A percentile compares a stretch with the other conserved stretches of the same genome.
These are phyloP conservation scores for Anguilla rostrata DNA, from an alignment of 2,113 vertebrate species.

Conservation along the genomic window DNA sequence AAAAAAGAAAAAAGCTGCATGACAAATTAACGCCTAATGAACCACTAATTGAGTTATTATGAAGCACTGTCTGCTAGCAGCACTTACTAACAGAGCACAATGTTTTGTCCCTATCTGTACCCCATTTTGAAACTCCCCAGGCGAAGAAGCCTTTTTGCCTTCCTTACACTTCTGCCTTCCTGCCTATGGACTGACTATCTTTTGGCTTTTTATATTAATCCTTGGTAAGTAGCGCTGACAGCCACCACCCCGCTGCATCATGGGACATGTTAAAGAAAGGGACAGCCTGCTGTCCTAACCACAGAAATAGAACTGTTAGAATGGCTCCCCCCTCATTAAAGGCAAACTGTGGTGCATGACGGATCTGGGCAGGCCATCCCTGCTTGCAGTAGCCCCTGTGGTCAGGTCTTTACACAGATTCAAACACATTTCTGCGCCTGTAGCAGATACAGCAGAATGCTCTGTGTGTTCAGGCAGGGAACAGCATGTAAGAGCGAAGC, in stretches of 20 bases:
- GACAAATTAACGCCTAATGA: constrained; percentile 69
- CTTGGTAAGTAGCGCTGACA: constrained; percentile 90
- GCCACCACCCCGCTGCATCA: constrained; percentile 48
- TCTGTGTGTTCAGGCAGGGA: neutral
- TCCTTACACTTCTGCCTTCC: constrained; percentile 99
- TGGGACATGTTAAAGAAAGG: constrained; percentile 45
- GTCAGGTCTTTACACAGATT: neutral
- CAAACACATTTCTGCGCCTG: neutral
- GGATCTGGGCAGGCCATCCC: neutral
- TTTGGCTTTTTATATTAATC: constrained; percentile 99
- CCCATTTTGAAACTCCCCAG: constrained; percentile 84
- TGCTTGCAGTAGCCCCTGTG: neutral
- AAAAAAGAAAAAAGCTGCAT: constrained; percentile 50
- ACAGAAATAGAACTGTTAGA: constrained; percentile 41
- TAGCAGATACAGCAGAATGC: neutral
- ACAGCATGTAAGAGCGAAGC: neutral
- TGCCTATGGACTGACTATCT: constrained; percentile 99
- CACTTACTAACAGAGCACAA: constrained; percentile 67
- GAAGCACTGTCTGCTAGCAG: constrained; percentile 54
- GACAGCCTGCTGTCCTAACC: constrained; percentile 44
- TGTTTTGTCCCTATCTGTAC: constrained; percentile 81
- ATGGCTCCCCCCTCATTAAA: neutral
- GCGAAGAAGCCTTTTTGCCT: constrained; percentile 99
- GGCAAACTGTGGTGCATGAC: neutral
- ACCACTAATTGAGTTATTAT: constrained; percentile 62